Conservation (phyloP, 1,140 invertebrate genomes). For the Batillaria attramentaria region DNA sequence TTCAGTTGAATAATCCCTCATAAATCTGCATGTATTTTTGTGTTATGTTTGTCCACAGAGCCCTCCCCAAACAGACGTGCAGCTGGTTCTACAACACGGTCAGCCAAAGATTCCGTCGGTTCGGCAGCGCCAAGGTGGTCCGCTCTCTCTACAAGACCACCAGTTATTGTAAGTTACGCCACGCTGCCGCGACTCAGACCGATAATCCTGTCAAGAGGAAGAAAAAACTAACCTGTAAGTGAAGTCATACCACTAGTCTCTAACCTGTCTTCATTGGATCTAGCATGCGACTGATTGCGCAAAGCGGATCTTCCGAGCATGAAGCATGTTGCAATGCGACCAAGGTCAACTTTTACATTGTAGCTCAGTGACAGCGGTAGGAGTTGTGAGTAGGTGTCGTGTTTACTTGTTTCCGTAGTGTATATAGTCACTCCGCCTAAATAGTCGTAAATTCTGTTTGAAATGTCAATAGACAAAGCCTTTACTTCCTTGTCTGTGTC, state of each 20-base stretch:
- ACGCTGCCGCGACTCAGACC: slow-evolving; percentile 13
- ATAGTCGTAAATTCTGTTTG: no score
- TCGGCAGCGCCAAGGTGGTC: slow-evolving; percentile 69
- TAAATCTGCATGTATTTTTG: no score
- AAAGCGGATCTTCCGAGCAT: not conserved
- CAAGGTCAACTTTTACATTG: not conserved
- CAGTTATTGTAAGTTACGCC: slow-evolving; percentile 38
- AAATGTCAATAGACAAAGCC: no score
- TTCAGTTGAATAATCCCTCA: no score
- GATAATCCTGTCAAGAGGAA: not conserved
- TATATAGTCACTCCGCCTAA: not conserved
- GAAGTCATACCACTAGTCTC: no score
- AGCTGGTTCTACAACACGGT: slow-evolving; percentile 67
- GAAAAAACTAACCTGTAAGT: not conserved
- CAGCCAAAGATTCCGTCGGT: slow-evolving; percentile 60
- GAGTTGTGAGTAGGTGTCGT: no score
- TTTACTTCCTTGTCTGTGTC: no score
- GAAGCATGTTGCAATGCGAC: no score
- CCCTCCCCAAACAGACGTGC: slow-evolving; percentile 56
- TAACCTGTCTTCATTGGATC: not conserved
- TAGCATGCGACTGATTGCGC: not conserved
- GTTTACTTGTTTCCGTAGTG: not conserved
- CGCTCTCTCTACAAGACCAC: slow-evolving; percentile 62
- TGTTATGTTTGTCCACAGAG: slow-evolving; percentile 52
- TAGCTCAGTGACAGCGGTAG: not conserved